A percentile compares a stretch with the other conserved stretches of the same genome.
These are phyloP conservation scores for Coranthus polyacanthus DNA, from an alignment of 2,797 vertebrate genomes.

Conservation along the genomic window DNA sequence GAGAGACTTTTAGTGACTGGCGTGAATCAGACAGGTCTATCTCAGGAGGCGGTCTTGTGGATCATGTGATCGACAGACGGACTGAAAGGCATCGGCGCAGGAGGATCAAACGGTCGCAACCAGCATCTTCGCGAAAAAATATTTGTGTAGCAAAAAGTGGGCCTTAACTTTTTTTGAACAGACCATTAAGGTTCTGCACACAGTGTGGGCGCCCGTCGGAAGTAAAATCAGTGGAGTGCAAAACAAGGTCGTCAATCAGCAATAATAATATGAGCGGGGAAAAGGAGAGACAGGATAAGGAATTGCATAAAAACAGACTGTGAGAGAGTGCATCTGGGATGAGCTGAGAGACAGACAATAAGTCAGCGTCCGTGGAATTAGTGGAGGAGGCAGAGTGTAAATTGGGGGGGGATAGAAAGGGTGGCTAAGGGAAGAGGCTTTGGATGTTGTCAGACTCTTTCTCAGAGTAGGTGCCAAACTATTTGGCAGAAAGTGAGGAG, in stretches of 20 bases:
- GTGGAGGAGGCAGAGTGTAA: conserved; percentile 40
- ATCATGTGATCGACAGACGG: too few species aligned
- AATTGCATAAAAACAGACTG: conserved; percentile 15
- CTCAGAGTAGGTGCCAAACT: conserved; percentile 43
- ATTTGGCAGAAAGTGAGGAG: conserved; percentile 41
- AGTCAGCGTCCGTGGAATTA: conserved; percentile 50
- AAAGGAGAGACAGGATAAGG: conserved; percentile 5
- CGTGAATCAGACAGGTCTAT: too few species aligned
- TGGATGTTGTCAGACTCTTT: conserved; percentile 44
- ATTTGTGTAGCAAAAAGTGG: neutral
- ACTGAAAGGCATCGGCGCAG: too few species aligned
- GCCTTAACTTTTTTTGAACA: neutral
- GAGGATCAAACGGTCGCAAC: too few species aligned
- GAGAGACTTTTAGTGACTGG: too few species aligned
- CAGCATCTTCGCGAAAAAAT: too few species aligned
- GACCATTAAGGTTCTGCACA: conserved; percentile 11
- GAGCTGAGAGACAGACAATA: conserved; percentile 42
- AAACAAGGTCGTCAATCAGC: conserved; percentile 7
- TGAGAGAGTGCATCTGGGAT: conserved; percentile 23
- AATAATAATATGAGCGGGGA: conserved; percentile 5
- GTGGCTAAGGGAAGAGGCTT: conserved; percentile 31
- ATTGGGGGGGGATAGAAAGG: conserved; percentile 45
- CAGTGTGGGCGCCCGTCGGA: neutral
- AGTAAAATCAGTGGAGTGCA: neutral
- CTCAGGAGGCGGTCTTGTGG: too few species aligned